Evolutionary conservation across 2,888 invertebrate genomes (phyloP), one percentile per base, ranked within the genome.

Genomic region (Melieria picta): DNA sequence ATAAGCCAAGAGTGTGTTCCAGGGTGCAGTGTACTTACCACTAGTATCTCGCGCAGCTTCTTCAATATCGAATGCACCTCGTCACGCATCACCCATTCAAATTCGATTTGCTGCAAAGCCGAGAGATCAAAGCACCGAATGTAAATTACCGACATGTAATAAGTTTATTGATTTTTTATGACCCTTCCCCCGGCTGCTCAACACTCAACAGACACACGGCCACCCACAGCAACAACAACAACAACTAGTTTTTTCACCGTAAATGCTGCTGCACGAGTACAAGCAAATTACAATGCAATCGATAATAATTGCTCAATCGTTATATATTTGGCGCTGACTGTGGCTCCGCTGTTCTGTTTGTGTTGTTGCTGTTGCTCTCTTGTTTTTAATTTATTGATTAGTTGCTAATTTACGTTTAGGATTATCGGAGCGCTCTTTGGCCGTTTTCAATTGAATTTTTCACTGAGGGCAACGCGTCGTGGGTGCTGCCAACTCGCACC

Each of bases 51-150:
- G 83, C 93, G 93, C 57, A 95, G 90, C 83, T 95, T 94, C 81
- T 91, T 92, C 80, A 96, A 88, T 80, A 94, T 93, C 71, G 93
- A 91, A 85, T 94, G 94, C 67, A 95, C 95, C 87, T 95, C 95
- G 85, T 94, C 93, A 78, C 93, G 93, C 72, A 96, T 89, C 55
- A 95, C 93, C 96, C 96, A 96, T 89, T 95, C 94, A 86, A 95
- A 95, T 88, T 96, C 95, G 87, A 93, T 92, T 91, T 95, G 94
- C 95, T 95, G 88, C 78, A 91, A 91, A 72, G 68, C 60, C 72
- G 78, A 90, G 90, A 75, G 72, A 55, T 64, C 13, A 69, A 46
- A 43, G 61, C 47, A 9, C 16, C 6, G 56, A 13, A n/a, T 43
- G 42, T 47, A 6, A 55, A 57, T 30, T 30, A 30, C 30, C 55